Evolutionary conservation across 2,888 invertebrate genomes (phyloP).

Genomic region (Drosophila meridiana): DNA sequence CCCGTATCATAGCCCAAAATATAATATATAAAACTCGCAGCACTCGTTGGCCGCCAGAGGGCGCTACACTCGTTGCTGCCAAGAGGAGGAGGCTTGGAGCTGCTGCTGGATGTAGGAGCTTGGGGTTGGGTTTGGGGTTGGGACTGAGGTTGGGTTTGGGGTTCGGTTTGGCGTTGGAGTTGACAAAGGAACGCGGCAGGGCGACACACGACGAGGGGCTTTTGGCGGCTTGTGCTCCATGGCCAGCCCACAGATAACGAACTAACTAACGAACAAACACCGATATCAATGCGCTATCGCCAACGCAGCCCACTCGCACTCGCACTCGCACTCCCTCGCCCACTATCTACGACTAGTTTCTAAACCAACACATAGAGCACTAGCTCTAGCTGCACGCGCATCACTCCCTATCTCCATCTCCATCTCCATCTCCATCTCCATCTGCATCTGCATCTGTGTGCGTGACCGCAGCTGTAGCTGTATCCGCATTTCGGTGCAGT

Average conservation of each 20-base stretch:
- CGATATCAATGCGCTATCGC: slow-evolving; percentile 54
- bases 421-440: neutral
- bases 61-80: neutral
- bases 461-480: slow-evolving; percentile 2
- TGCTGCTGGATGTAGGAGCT: neutral
- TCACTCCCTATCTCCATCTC: neutral
- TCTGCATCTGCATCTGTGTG: neutral
- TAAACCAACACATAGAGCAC: slow-evolving; percentile 6
- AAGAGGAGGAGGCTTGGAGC: neutral
- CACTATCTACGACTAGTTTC: slow-evolving; percentile 1
- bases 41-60: slow-evolving; percentile 7
- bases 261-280: slow-evolving; percentile 70
- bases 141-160: neutral
- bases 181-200: neutral
- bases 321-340: neutral
- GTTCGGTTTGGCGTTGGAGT: neutral
- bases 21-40: slow-evolving; percentile 61
- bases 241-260: slow-evolving; percentile 61
- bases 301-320: neutral
- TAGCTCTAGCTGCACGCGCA: slow-evolving; percentile 1
- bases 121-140: neutral
- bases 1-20: slow-evolving; percentile 42
- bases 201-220: slow-evolving; percentile 5
- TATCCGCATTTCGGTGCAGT: neutral
- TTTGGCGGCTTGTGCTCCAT: slow-evolving; percentile 13